phyloP scores from a whole-genome alignment of 1,140 invertebrate genomes.

The Mizuhopecten yessoensis region DNA sequence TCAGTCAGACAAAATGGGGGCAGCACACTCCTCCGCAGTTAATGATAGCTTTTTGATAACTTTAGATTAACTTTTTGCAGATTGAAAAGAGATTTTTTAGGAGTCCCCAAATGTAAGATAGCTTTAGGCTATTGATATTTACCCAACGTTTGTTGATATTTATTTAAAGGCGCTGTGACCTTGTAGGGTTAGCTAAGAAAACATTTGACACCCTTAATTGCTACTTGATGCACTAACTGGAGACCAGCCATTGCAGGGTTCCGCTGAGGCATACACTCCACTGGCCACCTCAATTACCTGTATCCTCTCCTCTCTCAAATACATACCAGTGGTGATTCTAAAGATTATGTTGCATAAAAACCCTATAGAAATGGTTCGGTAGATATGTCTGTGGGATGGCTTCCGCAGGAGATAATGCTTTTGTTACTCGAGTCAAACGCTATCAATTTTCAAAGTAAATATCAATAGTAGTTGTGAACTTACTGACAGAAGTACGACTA shows the following conservation, averaged over 20 bases:
- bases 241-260: not conserved
- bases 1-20: not conserved
- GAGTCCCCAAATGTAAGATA: conserved; percentile 31
- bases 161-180: conserved; percentile 13
- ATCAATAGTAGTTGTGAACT: not conserved
- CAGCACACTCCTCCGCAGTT: not conserved
- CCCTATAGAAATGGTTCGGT: not conserved
- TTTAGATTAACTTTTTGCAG: conserved; percentile 27
- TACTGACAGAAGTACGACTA: not conserved
- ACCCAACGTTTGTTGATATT: not conserved
- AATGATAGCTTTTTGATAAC: conserved; percentile 24
- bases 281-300: not conserved
- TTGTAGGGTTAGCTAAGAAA: conserved; percentile 6
- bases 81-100: conserved; percentile 28
- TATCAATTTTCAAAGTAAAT: conserved; percentile 40
- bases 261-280: not conserved
- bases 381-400: not conserved
- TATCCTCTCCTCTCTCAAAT: not conserved
- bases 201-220: conserved; percentile 38
- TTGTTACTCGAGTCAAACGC: not conserved
- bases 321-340: not conserved
- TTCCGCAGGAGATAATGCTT: not conserved
- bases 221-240: not conserved
- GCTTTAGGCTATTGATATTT: conserved; percentile 28
- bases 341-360: not conserved